Evolutionary conservation across 2,113 vertebrate genomes (phyloP).

Genomic region (Rhinolophus sinicus): DNA sequence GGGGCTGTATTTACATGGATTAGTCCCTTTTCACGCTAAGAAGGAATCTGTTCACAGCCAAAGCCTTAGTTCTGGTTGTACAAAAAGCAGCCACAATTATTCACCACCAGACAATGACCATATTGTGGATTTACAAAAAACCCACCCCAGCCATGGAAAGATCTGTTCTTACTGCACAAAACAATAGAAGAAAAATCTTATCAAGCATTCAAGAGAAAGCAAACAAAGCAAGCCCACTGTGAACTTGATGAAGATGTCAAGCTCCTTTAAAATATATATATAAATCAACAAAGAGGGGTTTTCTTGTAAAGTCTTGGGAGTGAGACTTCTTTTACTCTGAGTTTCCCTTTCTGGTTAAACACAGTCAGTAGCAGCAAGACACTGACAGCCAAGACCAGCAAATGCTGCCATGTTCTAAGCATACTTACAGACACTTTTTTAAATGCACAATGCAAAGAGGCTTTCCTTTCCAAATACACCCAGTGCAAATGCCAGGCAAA

Average conservation of each 20-base stretch:
- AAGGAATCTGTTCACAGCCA: conserved; percentile 99
- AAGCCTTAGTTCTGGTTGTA: conserved; percentile 97
- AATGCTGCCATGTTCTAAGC: conserved; percentile 74
- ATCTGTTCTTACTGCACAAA: conserved; percentile 97
- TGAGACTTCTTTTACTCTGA: conserved; percentile 84
- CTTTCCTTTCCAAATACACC: conserved; percentile 74
- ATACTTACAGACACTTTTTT: conserved; percentile 74
- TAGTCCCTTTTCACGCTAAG: conserved; percentile 99
- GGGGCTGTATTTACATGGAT: conserved; percentile 99
- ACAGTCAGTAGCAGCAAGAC: conserved; percentile 81
- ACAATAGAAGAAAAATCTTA: conserved; percentile 95
- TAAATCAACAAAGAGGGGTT: conserved; percentile 88
- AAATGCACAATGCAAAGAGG: conserved; percentile 73
- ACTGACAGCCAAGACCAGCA: conserved; percentile 77
- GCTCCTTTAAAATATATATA: conserved; percentile 89
- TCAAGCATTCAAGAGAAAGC: conserved; percentile 98
- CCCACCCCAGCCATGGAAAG: conserved; percentile 94
- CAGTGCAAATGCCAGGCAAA: conserved; percentile 65
- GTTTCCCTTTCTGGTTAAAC: conserved; percentile 86
- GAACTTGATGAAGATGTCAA: conserved; percentile 95
- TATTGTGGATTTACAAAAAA: conserved; percentile 99
- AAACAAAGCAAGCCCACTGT: conserved; percentile 98
- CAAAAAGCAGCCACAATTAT: conserved; percentile 99
- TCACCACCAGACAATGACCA: conserved; percentile 98
- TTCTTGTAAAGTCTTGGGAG: conserved; percentile 87